Conservation (phyloP, 2,113 vertebrate species). For the Solenodon paradoxus region DNA sequence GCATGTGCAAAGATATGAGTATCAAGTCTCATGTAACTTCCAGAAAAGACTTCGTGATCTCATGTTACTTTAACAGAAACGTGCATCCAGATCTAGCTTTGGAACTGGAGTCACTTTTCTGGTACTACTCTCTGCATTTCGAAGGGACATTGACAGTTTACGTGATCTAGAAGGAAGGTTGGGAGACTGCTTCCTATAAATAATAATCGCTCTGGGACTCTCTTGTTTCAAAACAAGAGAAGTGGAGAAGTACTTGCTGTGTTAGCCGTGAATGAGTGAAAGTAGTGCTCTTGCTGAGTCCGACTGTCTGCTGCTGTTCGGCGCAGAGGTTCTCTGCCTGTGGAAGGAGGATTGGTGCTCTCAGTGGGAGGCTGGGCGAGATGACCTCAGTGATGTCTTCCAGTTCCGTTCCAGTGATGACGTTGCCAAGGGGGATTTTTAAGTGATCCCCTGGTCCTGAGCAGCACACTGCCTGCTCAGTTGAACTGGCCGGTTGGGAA, state of each 20-base stretch:
- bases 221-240: conserved; percentile 10
- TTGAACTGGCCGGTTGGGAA: neutral
- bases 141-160: neutral
- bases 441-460: neutral
- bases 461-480: neutral
- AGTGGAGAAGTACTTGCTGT: neutral
- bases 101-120: neutral
- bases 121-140: neutral
- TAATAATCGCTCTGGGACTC: neutral
- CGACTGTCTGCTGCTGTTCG: no score
- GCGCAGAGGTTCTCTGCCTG: no score
- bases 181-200: neutral
- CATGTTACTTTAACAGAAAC: neutral
- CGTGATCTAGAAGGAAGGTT: neutral
- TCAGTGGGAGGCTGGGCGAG: neutral
- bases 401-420: neutral
- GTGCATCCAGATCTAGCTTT: neutral
- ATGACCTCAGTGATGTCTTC: neutral
- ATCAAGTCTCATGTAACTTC: neutral
- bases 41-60: neutral
- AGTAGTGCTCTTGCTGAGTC: no score
- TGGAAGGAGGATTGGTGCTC: no score
- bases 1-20: neutral
- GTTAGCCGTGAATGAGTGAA: no score
- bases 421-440: neutral